Percentiles rank a stretch among this genome's conserved stretches.
phyloP scores from a whole-genome alignment of 1,140 invertebrate species.

The Anoplophora glabripennis region DNA sequence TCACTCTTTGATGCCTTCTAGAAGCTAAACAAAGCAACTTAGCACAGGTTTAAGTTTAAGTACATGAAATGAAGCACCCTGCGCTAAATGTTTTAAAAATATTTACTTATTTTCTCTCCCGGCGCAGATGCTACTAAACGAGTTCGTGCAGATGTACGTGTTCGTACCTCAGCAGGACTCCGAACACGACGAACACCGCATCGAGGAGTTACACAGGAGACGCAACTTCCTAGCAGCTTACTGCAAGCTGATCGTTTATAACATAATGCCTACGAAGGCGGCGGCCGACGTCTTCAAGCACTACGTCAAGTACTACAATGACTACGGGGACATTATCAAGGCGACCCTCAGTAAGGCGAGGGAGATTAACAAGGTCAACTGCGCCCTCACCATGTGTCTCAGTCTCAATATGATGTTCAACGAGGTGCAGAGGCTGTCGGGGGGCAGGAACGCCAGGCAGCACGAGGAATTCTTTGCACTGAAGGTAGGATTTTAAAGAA shows the following conservation, averaged over 20 bases:
- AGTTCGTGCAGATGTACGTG: constrained; percentile 88
- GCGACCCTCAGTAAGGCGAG: constrained; percentile 92
- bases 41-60: too few species aligned
- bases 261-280: constrained; percentile 88
- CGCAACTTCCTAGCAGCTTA: constrained; percentile 94
- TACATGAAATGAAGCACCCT: too few species aligned
- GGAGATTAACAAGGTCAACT: constrained; percentile 97
- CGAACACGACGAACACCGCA: constrained; percentile 85
- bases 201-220: constrained; percentile 94
- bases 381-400: constrained; percentile 90
- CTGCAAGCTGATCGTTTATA: constrained; percentile 97
- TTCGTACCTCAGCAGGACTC: constrained; percentile 58
- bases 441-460: constrained; percentile 60
- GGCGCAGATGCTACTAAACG: constrained; percentile 67
- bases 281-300: constrained; percentile 96
- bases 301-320: constrained; percentile 97
- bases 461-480: constrained; percentile 81
- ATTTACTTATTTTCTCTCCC: too few species aligned
- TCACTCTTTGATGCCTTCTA: too few species aligned
- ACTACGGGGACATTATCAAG: constrained; percentile 99
- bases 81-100: too few species aligned
- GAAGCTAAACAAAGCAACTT: too few species aligned
- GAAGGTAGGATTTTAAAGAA: constrained; percentile 57
- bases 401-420: constrained; percentile 84
- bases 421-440: constrained; percentile 55